These are phyloP conservation scores for Darevskia mixta DNA, from an alignment of 2,797 vertebrate species.

Conservation along the genomic window DNA sequence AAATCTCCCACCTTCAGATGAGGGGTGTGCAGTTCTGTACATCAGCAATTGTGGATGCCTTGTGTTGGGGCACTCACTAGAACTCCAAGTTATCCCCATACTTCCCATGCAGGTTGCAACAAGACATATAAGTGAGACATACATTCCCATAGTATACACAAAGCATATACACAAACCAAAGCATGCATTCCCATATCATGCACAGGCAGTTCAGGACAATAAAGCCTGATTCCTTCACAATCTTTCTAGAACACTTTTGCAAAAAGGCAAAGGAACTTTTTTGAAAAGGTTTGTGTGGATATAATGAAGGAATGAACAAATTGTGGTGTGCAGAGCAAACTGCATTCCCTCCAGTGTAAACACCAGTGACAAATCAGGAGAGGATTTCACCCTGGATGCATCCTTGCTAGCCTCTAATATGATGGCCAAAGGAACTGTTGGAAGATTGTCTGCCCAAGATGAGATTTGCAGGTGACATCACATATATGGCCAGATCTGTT, in stretches of 20 bases:
- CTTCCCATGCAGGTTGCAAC: no score
- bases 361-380: background rate
- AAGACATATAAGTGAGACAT: no score
- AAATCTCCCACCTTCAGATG: no score
- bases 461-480: background rate
- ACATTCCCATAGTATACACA: no score
- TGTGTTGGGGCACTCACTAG: no score
- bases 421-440: background rate
- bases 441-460: background rate
- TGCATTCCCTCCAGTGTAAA: background rate
- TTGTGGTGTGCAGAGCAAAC: background rate
- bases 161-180: no score
- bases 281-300: background rate
- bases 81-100: no score
- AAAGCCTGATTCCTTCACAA: no score
- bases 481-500: background rate
- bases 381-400: background rate
- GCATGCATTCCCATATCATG: no score
- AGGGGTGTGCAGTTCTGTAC: no score
- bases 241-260: background rate
- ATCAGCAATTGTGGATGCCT: no score
- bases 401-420: background rate
- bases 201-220: no score
- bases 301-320: background rate
- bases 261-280: background rate